Evolutionary conservation across 2,113 vertebrate species (phyloP), one percentile per base, ranked within the genome.

Genomic region (Vireo altiloquus): DNA sequence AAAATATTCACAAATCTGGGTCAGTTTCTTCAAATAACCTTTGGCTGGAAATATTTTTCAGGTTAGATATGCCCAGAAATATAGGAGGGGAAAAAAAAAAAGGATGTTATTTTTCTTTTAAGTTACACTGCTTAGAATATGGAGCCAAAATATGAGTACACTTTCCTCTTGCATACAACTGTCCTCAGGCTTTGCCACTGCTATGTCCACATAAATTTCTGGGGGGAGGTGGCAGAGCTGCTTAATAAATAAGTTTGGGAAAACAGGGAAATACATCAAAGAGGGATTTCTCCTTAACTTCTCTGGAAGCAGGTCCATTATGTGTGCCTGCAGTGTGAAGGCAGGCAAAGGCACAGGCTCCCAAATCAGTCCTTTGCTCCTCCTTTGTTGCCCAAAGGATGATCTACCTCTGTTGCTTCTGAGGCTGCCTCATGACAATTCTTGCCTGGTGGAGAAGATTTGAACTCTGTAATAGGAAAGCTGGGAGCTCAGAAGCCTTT

Each of bases 1-100:
- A 94, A 92, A 96, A 89, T 87, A 87, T 89, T 94, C 60, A 79
- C 15, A 82, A 49, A 95, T 79, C 86, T 97, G 80, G 80, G 91
- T 86, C 80, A 87, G 10, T 77, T 84, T 89, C 81, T 94, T 87
- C 92, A 84, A 92, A 87, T 90, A 94, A 93, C 76, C 83, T 92
- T 94, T 94, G 91, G 22, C 77, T 91, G 53, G 44, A 89, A 95
- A 60, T 63, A 76, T 75, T 89, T 90, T 93, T 81, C 76, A 94
- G 77, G 83, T 91, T 83, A 78, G 52, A 78, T 64, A 9, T 63
- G 53, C 25, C 22, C 13, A 89, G 74, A 94, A 94, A 52, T 37
- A 23, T 21, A 49, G 28, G 10, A 13, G 22, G 0, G 11, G 1
- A 1, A 10, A 40, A 57, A 52, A 8, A 13, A 24, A 27, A 76